Evolutionary conservation across 2,797 vertebrate genomes (phyloP), one percentile per base, ranked within the genome.

Genomic region (Coccyzus lansbergi): DNA sequence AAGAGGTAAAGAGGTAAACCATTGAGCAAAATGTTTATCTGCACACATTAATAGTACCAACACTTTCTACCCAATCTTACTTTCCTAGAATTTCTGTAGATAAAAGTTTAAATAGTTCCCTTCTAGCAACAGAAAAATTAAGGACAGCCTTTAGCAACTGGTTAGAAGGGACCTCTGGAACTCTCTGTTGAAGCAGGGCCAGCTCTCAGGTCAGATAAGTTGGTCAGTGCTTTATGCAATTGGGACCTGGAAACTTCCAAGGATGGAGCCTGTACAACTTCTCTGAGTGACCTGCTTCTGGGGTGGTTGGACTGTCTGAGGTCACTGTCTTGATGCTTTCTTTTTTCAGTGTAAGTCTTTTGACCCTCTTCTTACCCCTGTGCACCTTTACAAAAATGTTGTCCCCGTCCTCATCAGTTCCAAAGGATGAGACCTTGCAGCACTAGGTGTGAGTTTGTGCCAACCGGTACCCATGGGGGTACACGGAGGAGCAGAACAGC

Each of bases 321-420:
- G 12, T 12, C 1, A 36, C 49, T 5, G 10, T 68, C 51, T 29
- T 33, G 11, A 62, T 31, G 6, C 15, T 67, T 36, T 60, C 34
- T 33, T 44, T 10, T 48, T 83, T 67, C 42, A 38, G 0, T 17
- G 28, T 25, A 36, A 25, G 18, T 13, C 36, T 10, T 40, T 71
- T 71, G 6, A 10, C 19, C 34, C 29, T 51, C 38, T 51, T 76
- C 38, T 38, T 70, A 46, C 5, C 7, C 31, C 26, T 19, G 4
- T 59, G 18, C 14, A 19, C 33, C 18, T 76, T 20, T n/a, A 15
- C 21, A 33, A 59, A 58, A 44, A 15, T 7, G 6, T 10, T 69
- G n/a, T 15, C 21, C 62, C 33, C 25, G 11, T 15, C 33, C 9
- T 65, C 17, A 3, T 15, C 1, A 0, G 10, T 52, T 58, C n/a